Conservation (phyloP, 2,888 invertebrate genomes). For the Leucania comma region DNA sequence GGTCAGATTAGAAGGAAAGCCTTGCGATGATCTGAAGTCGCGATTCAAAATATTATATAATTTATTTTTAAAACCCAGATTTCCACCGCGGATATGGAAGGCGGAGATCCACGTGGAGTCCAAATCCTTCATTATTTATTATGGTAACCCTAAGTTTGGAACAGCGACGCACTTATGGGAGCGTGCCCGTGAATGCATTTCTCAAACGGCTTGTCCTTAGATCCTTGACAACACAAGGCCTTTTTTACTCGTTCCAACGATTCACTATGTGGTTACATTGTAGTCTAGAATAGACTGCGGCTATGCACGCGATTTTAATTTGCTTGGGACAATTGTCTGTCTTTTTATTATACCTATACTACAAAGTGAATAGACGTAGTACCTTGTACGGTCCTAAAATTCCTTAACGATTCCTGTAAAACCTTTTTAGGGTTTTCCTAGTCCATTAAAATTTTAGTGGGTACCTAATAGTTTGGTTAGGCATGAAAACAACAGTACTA, state of each 20-base stretch:
- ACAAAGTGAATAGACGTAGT: conserved; percentile 10
- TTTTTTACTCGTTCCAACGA: conserved; percentile 48
- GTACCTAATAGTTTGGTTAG: background rate
- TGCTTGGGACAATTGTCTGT: conserved; percentile 15
- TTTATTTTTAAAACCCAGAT: background rate
- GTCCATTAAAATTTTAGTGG: conserved; percentile 15
- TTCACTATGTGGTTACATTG: conserved; percentile 22
- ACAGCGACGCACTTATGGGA: conserved; percentile 67
- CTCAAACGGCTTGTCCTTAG: conserved; percentile 69
- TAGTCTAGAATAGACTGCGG: conserved; percentile 18
- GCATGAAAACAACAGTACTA: conserved; percentile 13
- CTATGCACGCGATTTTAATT: conserved; percentile 29
- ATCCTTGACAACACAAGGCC: conserved; percentile 51
- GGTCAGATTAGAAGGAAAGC: background rate
- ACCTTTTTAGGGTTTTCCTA: conserved; percentile 7
- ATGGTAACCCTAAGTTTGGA: conserved; percentile 57
- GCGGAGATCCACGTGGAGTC: background rate
- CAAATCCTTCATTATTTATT: conserved; percentile 27
- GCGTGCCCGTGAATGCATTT: conserved; percentile 86
- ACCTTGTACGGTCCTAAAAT: background rate
- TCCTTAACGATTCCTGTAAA: background rate
- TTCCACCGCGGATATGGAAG: background rate
- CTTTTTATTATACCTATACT: background rate
- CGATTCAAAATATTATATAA: background rate
- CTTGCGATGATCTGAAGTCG: background rate